A percentile compares a stretch with the other conserved stretches of the same genome.
These are phyloP conservation scores for Furnarius figulus DNA, from an alignment of 2,113 vertebrate genomes.

Conservation along the genomic window DNA sequence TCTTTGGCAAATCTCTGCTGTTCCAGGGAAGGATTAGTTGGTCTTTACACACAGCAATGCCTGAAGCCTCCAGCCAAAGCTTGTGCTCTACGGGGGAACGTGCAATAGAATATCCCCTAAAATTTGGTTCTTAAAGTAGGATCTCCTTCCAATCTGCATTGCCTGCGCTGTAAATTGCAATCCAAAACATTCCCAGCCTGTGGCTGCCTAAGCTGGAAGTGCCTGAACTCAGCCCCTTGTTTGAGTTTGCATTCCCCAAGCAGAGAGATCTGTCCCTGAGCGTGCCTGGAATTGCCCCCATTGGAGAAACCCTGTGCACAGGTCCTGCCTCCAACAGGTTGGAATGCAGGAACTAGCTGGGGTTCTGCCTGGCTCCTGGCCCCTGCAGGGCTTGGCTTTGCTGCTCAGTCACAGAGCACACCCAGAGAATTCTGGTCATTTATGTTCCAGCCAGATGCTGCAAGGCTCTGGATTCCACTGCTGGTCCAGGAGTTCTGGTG, in stretches of 20 bases:
- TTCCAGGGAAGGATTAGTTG: background rate
- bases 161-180: too few relatives aligned
- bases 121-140: background rate
- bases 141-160: background rate
- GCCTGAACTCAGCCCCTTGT: background rate
- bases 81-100: background rate
- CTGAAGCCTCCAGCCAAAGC: background rate
- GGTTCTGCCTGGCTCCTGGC: background rate
- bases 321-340: background rate
- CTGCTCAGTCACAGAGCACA: background rate
- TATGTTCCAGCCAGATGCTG: background rate
- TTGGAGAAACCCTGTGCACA: background rate
- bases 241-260: background rate
- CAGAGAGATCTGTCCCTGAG: background rate
- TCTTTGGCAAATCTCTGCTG: background rate
- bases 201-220: background rate
- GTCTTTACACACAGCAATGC: fast-evolving
- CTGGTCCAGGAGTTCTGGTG: background rate
- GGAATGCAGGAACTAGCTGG: slow-evolving; percentile 26
- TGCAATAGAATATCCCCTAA: too few relatives aligned
- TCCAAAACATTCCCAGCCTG: background rate
- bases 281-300: slow-evolving; percentile 37
- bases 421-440: background rate
- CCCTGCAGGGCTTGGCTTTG: background rate
- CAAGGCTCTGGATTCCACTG: background rate